phyloP scores from a whole-genome alignment of 2,888 invertebrate species.

The Euplagia quadripunctaria region DNA sequence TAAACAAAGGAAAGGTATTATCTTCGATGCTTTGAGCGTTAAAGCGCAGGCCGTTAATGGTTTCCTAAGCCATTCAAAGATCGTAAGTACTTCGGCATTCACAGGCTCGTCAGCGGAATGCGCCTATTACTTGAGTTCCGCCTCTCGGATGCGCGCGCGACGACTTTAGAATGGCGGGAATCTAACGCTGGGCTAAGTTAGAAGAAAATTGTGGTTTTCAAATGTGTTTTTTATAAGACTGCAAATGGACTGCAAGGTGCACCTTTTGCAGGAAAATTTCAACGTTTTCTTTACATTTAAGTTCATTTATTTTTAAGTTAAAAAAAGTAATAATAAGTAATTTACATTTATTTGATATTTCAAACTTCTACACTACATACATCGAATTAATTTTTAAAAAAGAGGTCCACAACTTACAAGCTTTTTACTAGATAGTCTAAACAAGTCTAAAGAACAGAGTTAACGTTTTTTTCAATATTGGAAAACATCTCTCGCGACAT shows the following conservation, averaged over 20 bases:
- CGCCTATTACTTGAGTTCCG: slow-evolving; percentile 80
- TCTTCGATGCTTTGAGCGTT: slow-evolving; percentile 54
- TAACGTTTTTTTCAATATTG: background rate
- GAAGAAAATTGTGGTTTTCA: slow-evolving; percentile 44
- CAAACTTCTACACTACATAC: no score
- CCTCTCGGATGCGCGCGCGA: slow-evolving; percentile 71
- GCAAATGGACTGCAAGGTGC: background rate
- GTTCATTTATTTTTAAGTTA: background rate
- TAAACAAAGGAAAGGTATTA: slow-evolving; percentile 58
- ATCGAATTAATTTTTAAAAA: no score
- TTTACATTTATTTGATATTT: no score
- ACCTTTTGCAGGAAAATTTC: no score
- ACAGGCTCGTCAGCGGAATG: slow-evolving; percentile 75
- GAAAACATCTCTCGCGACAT: background rate
- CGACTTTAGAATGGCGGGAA: slow-evolving; percentile 72
- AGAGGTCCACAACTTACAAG: no score
- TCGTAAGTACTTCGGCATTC: slow-evolving; percentile 71
- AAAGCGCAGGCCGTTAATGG: slow-evolving; percentile 65
- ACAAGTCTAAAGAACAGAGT: no score
- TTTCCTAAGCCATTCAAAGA: slow-evolving; percentile 71
- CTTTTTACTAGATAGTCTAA: no score
- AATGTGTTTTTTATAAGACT: slow-evolving; percentile 3
- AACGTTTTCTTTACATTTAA: background rate
- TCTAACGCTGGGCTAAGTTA: slow-evolving; percentile 55
- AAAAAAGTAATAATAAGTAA: background rate